These are phyloP conservation scores for Paracanthobrama guichenoti DNA, from an alignment of 2,113 vertebrate species.

Conservation along the genomic window DNA sequence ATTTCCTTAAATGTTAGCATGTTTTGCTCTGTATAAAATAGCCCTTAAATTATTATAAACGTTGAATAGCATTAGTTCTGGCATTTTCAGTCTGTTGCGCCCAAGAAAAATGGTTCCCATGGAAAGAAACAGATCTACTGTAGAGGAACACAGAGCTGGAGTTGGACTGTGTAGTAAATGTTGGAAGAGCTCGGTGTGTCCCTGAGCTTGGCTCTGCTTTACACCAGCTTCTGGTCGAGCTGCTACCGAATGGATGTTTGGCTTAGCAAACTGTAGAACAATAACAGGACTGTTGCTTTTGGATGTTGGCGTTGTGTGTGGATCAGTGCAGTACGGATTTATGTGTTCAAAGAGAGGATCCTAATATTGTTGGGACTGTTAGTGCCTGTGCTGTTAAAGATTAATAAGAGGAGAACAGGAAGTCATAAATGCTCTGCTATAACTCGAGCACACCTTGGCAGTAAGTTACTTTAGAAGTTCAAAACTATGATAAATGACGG, in stretches of 20 bases:
- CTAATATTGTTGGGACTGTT: not conserved
- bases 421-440: not conserved
- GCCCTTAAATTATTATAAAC: not conserved
- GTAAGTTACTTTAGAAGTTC: not conserved
- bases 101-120: not conserved
- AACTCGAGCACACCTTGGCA: not conserved
- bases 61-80: too few species aligned
- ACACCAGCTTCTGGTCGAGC: not conserved
- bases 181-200: conserved; percentile 11
- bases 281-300: not conserved
- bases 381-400: not conserved
- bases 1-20: not conserved
- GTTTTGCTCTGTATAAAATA: not conserved
- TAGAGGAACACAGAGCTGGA: not conserved
- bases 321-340: not conserved
- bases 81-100: not conserved
- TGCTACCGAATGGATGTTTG: not conserved
- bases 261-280: not conserved
- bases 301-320: not conserved
- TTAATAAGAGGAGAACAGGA: not conserved
- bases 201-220: not conserved
- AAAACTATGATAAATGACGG: not conserved
- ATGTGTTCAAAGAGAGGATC: not conserved
- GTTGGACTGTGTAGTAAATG: conserved; percentile 17
- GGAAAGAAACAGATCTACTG: not conserved